Percentiles rank a stretch among this genome's conserved stretches.
Conservation (phyloP, 1,140 invertebrate genomes). For the Drosophila dunni region DNA sequence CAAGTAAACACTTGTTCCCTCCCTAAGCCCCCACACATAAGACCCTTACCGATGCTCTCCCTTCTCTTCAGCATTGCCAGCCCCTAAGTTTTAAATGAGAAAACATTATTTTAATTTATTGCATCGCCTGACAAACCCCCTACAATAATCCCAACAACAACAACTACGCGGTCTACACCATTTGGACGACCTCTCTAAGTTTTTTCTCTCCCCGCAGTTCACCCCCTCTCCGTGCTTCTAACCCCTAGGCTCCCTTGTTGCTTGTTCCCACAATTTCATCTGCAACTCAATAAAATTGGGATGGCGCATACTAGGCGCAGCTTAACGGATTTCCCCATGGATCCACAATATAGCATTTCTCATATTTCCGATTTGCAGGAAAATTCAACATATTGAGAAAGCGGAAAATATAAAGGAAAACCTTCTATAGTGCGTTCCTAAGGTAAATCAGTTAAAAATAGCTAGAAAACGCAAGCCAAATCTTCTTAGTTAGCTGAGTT, state of each 20-base stretch:
- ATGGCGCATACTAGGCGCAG: conserved; percentile 6
- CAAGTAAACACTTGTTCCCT: conserved; percentile 58
- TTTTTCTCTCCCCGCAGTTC: not conserved
- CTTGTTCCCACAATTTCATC: conserved; percentile 27
- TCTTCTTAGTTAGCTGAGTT: too few species aligned
- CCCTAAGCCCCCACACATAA: not conserved
- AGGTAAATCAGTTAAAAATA: too few species aligned
- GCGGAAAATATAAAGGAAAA: not conserved
- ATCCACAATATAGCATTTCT: conserved; percentile 27
- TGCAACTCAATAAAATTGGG: conserved; percentile 25
- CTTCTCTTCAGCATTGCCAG: conserved; percentile 11
- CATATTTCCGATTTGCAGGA: conserved; percentile 42
- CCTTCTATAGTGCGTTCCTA: too few species aligned
- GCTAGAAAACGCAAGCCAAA: too few species aligned
- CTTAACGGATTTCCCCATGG: conserved; percentile 35
- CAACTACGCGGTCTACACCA: conserved; percentile 10
- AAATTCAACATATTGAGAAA: not conserved
- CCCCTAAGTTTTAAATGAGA: conserved; percentile 64
- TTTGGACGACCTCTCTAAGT: conserved; percentile 8
- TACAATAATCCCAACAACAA: conserved; percentile 47
- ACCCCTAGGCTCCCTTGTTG: not conserved
- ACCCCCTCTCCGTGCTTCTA: not conserved
- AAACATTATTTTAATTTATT: conserved; percentile 69
- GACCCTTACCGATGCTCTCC: not conserved
- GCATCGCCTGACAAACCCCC: conserved; percentile 41